Percentiles rank a stretch among this genome's conserved stretches.
Evolutionary conservation across 1,140 invertebrate genomes (phyloP).

Genomic region (Drosophila ironensis): DNA sequence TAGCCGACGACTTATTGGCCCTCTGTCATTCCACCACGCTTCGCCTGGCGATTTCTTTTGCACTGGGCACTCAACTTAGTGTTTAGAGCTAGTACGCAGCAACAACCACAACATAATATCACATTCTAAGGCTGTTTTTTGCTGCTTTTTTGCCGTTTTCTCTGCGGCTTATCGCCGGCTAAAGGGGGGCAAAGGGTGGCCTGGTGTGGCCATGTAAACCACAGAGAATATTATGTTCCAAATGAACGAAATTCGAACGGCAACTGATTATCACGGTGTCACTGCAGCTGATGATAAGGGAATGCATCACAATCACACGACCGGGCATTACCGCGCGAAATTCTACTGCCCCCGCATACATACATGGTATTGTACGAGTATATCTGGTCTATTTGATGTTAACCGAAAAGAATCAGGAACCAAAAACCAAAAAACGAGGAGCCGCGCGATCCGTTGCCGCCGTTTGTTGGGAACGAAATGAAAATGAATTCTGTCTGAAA

Average conservation of each 20-base stretch:
- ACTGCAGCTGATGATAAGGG: constrained; percentile 45
- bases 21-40: constrained; percentile 21
- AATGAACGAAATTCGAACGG: constrained; percentile 33
- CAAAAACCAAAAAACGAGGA: not conserved
- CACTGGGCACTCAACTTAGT: constrained; percentile 17
- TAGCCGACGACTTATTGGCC: constrained; percentile 29
- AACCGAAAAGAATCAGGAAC: not conserved
- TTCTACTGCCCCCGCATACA: too few relatives aligned
- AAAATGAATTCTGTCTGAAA: constrained; percentile 30
- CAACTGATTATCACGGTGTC: constrained; percentile 50
- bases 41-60: constrained; percentile 22
- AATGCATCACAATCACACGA: constrained; percentile 21
- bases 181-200: constrained; percentile 18
- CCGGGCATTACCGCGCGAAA: constrained; percentile 40
- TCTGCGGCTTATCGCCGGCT: constrained; percentile 27
- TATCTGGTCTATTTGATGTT: not conserved
- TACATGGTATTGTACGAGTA: constrained; percentile 18
- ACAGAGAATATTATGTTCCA: constrained; percentile 43
- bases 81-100: constrained; percentile 27
- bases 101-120: constrained; percentile 31
- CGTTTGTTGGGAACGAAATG: constrained; percentile 47
- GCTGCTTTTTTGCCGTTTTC: not conserved
- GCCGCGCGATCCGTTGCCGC: constrained; percentile 43
- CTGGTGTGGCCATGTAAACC: constrained; percentile 24
- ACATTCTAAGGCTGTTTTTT: constrained; percentile 19